Evolutionary conservation across 2,888 invertebrate genomes (phyloP), one percentile per base, ranked within the genome.

Genomic region (Brachypalpus laphriformis): DNA sequence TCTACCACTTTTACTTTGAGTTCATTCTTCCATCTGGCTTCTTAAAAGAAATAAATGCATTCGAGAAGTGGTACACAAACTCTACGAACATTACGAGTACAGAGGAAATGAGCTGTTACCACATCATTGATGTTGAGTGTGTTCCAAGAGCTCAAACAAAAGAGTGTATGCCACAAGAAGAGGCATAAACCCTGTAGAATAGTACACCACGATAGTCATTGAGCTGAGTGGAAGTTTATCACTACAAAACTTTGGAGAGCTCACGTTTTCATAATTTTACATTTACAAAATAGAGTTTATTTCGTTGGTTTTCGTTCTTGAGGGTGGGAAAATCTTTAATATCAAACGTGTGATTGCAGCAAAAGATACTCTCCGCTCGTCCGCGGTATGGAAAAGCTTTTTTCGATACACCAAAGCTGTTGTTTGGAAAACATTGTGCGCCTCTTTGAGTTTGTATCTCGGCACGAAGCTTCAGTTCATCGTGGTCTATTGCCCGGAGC

Each of bases 181-280:
- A 56, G 54, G 72, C 42, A 54, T 45, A 74, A 65, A 54, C 54
- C 54, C 8, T 51, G 14, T 37, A n/a, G n/a, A n/a, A n/a, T n/a
- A n/a, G 14, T 11, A 56, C 28, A 61, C 28, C 42, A 54, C 77
- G 25, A 61, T 56, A 65, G 56, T 56, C 70, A 81, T 81, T 81
- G 81, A 85, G 85, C 51, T 76, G 85, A 85, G 85, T 85, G 75
- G 71, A 85, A 85, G 81, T 66, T 81, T 85, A 85, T 76, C 85
- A 80, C 83, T 81, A 61, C 45, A 85, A 81, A 81, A 85, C 81
- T 85, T 85, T 81, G 37, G 65, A 85, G 85, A 85, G 75, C 85
- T 85, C 85, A 85, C 85, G 85, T 85, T 85, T 81, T 76, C 76
- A 71, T 81, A 80, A 63, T 74, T 68, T 78, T 63, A 68, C 65